Evolutionary conservation across 1,140 invertebrate genomes (phyloP).

Genomic region (Solenopsis invicta): DNA sequence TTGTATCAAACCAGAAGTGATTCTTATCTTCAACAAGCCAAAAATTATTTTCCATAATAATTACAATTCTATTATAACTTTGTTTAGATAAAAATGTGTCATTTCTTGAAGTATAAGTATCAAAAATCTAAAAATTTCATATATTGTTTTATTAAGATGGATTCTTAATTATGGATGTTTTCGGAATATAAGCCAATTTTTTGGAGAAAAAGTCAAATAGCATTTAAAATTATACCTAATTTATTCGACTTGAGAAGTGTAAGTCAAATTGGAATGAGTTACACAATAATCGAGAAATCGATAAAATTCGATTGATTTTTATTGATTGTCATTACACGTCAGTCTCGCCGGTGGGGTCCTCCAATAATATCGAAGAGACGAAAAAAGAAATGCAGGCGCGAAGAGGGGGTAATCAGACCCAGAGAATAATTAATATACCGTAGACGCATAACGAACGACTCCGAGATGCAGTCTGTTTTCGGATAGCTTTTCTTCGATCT

Average conservation of each 20-base stretch:
- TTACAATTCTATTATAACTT: not conserved
- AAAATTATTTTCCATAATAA: not conserved
- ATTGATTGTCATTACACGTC: not conserved
- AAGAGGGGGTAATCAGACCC: constrained; percentile 22
- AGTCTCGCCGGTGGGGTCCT: constrained; percentile 9
- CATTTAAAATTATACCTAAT: not conserved
- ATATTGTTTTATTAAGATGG: not conserved
- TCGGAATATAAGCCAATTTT: not conserved
- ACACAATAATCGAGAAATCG: not conserved
- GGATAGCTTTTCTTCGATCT: constrained; percentile 72
- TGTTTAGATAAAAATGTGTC: not conserved
- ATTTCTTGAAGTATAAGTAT: too few species aligned
- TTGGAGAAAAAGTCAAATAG: not conserved
- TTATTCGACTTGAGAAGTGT: not conserved
- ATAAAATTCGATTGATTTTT: constrained; percentile 2
- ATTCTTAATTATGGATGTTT: not conserved
- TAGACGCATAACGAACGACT: constrained; percentile 82
- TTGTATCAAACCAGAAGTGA: not conserved
- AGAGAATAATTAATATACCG: constrained; percentile 84
- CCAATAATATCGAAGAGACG: constrained; percentile 24
- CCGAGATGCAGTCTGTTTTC: constrained; percentile 80
- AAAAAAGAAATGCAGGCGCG: constrained; percentile 43
- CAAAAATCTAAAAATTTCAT: too few species aligned
- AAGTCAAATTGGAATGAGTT: not conserved
- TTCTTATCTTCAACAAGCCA: not conserved